phyloP scores from a whole-genome alignment of 2,797 vertebrate species.

The Melanotaenia pygmaea region DNA sequence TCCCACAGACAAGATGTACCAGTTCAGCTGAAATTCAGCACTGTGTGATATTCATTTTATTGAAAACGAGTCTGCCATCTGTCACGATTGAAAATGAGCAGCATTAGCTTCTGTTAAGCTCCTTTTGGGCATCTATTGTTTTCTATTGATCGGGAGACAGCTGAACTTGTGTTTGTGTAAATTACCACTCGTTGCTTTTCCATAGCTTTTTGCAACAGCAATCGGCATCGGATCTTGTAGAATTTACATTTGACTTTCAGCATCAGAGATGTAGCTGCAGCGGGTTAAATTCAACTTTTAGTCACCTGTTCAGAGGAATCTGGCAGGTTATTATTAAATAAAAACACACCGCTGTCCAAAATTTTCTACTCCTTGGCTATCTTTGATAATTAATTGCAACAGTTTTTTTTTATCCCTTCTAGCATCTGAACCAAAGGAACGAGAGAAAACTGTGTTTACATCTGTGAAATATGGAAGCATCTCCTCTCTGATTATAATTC shows the following conservation, averaged over 20 bases:
- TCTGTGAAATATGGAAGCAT: neutral
- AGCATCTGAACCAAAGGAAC: neutral
- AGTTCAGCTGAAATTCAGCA: conserved; percentile 1
- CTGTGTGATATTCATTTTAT: neutral
- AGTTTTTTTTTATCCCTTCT: too few species aligned
- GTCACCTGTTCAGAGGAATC: neutral
- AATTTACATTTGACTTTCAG: neutral
- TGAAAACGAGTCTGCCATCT: neutral
- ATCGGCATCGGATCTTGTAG: neutral
- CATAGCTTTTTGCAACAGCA: neutral
- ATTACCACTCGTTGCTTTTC: neutral
- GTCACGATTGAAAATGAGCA: neutral
- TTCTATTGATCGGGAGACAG: neutral
- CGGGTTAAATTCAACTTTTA: neutral
- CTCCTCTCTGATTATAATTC: neutral
- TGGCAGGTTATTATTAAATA: neutral
- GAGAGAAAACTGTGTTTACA: neutral
- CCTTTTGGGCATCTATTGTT: neutral
- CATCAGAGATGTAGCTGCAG: too few species aligned
- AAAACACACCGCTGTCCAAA: neutral
- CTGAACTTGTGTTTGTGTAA: neutral
- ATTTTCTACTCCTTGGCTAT: neutral
- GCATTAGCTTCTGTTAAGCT: neutral
- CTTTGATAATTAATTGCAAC: neutral
- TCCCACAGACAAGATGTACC: conserved; percentile 27